phyloP scores from a whole-genome alignment of 2,113 vertebrate species.

The Triplophysa rosa region DNA sequence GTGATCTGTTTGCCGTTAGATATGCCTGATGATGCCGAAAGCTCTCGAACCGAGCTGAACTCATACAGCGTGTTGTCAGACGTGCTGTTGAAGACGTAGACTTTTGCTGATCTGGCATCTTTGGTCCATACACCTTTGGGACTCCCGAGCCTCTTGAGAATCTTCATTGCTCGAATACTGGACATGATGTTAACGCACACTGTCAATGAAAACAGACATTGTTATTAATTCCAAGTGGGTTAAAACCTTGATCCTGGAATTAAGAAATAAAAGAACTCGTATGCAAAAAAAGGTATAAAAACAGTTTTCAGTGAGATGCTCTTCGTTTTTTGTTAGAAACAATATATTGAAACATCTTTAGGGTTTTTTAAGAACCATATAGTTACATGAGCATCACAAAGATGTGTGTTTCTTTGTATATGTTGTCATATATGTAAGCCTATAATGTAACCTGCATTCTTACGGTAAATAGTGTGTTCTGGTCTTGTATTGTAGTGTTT shows the following conservation, averaged over 20 bases:
- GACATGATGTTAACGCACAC: constrained; percentile 90
- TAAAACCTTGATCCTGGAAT: too few species aligned
- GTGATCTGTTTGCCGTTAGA: constrained; percentile 75
- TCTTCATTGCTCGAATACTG: constrained; percentile 90
- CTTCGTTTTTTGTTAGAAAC: too few species aligned
- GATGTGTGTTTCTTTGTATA: too few species aligned
- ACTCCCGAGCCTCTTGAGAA: constrained; percentile 86
- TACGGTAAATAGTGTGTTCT: too few species aligned
- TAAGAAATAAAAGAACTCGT: background rate
- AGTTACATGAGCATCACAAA: too few species aligned
- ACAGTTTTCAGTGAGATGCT: too few species aligned
- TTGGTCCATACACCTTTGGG: constrained; percentile 89
- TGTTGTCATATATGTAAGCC: too few species aligned
- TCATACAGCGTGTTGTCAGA: constrained; percentile 81
- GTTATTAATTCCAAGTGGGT: background rate
- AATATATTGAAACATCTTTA: too few species aligned
- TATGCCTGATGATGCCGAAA: constrained; percentile 78
- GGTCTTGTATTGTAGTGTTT: too few species aligned
- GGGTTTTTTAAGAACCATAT: too few species aligned
- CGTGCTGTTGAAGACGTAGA: constrained; percentile 87
- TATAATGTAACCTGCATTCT: too few species aligned
- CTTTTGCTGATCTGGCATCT: constrained; percentile 84
- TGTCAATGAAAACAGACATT: constrained; percentile 58
- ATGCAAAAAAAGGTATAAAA: too few species aligned
- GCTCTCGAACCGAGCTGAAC: constrained; percentile 83